Percentiles rank a stretch among this genome's conserved stretches.
Conservation (phyloP, 2,113 vertebrate genomes). For the Centropristis striata region DNA sequence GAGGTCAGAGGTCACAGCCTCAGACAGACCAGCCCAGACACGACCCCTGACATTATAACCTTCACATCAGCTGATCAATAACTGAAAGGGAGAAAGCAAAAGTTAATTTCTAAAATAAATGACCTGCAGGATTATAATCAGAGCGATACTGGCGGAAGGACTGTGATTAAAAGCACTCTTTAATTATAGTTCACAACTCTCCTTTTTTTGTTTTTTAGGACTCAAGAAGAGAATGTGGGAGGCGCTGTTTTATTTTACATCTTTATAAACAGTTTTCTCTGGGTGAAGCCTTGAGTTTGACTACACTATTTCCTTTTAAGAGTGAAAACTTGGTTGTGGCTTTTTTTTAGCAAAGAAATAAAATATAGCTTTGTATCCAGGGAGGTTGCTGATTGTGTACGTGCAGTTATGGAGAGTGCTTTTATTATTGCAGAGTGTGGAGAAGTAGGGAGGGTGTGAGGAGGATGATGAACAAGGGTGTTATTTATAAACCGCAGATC, state of each 20-base stretch:
- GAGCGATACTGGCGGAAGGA: neutral
- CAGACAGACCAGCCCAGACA: conserved; percentile 68
- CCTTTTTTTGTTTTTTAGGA: neutral
- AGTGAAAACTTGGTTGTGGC: neutral
- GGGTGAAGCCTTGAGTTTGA: neutral
- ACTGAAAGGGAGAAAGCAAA: conserved; percentile 3
- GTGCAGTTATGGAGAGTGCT: neutral
- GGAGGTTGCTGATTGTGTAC: neutral
- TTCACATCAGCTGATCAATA: conserved; percentile 48
- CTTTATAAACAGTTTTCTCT: neutral
- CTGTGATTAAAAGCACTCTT: neutral
- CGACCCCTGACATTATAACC: conserved; percentile 48
- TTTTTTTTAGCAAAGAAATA: neutral
- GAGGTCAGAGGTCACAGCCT: conserved; percentile 52
- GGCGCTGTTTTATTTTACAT: neutral
- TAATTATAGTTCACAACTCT: neutral
- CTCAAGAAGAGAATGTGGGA: neutral
- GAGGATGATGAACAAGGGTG: conserved; percentile 26
- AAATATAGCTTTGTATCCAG: neutral
- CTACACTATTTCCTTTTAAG: neutral
- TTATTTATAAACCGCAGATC: conserved; percentile 58
- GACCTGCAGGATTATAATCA: neutral
- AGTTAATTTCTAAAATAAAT: neutral
- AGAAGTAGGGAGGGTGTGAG: neutral
- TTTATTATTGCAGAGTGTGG: neutral